Percentiles rank a stretch among this genome's conserved stretches.
These are phyloP conservation scores for Trachelus iudaicus DNA, from an alignment of 2,888 invertebrate genomes.

Conservation along the genomic window DNA sequence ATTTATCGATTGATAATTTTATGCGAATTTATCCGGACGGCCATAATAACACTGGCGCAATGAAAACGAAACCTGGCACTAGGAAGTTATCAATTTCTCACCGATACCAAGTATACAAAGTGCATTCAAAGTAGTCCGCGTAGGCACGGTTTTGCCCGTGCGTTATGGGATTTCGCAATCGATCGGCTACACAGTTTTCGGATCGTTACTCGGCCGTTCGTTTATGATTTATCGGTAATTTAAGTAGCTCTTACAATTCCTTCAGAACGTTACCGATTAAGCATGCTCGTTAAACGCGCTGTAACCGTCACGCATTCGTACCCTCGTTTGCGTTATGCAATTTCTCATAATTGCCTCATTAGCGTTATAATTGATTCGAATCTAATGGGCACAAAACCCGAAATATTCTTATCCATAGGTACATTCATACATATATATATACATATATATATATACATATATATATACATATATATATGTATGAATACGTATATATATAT, in stretches of 20 bases:
- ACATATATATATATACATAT: neutral
- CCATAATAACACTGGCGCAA: no score
- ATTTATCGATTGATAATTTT: no score
- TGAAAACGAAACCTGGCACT: constrained; percentile 6
- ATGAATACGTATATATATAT: neutral
- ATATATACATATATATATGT: neutral
- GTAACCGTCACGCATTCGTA: constrained; percentile 37
- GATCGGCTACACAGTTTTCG: neutral
- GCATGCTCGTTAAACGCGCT: constrained; percentile 40
- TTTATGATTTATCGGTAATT: constrained; percentile 12
- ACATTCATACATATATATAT: neutral
- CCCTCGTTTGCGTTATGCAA: constrained; percentile 36
- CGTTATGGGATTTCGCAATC: neutral
- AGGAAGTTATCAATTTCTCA: constrained; percentile 9
- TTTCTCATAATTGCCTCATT: constrained; percentile 44
- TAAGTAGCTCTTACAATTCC: constrained; percentile 24
- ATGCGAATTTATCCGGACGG: no score
- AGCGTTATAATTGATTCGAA: constrained; percentile 47
- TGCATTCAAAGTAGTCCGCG: neutral
- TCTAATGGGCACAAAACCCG: constrained; percentile 24
- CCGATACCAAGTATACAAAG: neutral
- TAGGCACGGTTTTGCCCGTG: neutral
- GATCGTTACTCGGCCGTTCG: neutral
- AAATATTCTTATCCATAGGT: constrained; percentile 19
- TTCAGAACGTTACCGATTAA: constrained; percentile 32